Base-by-base conservation (phyloP, 2,113 vertebrate species). In the Myotis davidii region DNA sequence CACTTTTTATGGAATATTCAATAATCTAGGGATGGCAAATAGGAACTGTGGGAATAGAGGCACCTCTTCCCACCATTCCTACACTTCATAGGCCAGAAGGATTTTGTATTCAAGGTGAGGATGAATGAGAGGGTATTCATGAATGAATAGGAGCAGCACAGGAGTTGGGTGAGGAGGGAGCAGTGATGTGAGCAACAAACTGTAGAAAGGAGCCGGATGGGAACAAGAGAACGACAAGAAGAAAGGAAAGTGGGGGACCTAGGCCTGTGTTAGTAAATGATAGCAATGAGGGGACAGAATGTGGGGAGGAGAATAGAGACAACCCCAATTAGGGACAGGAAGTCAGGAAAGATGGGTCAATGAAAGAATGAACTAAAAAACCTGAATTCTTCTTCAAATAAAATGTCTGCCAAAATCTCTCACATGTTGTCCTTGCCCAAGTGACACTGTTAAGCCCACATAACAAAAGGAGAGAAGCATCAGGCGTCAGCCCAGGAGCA, bases 141-240 rank as follows among this genome's bases (percentile, higher is more conserved):
- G 17, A 42, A 21, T 0, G 29, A 27, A 27, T 14, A 32, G 45
- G 72, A 70, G 48, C 29, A 10, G 45, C n/a, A 1, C 27, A 0
- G 32, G 45, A 25, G n/a, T 9, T 3, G 20, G 5, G 4, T 1
- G n/a, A 3, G 56, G 1, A 1, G 14, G 54, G 20, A 29, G 9
- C 14, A 72, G 37, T 45, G 34, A 23, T 4, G 20, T 0, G 61
- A 6, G 56, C 32, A 11, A 37, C 29, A 52, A 20, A 12, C 34
- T 2, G 14, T 18, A 50, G 67, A 34, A 12, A n/a, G 29, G 14
- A 25, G 16, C 32, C 1, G 37, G 6, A 76, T 9, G 16, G 52
- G 16, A 64, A 25, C 1, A 5, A 32, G 12, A 82, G 48, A 56
- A 50, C 69, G 9, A 13, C 1, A 23, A n/a, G 0, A 3, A 12